Evolutionary conservation across 1,140 invertebrate genomes (phyloP).

Genomic region (Trichonephila clavipes): DNA sequence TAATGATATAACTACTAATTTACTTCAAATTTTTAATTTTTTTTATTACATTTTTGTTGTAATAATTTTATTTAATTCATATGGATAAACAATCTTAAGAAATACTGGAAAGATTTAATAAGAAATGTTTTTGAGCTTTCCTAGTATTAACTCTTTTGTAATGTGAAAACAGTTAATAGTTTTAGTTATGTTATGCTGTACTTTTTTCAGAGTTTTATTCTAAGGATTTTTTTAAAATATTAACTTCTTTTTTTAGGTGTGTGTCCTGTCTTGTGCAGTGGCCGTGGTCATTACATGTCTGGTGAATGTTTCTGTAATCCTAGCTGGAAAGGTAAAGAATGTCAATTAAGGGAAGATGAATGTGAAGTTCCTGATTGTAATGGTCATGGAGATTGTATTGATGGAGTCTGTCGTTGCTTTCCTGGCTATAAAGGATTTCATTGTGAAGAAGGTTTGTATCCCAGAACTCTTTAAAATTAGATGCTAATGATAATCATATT

Average conservation of each 20-base stretch:
- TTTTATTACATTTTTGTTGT: no score
- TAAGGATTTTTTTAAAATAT: background rate
- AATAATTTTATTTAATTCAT: no score
- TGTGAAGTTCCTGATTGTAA: constrained; percentile 96
- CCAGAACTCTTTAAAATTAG: background rate
- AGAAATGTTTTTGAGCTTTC: no score
- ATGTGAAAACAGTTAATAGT: background rate
- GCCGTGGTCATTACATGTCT: constrained; percentile 96
- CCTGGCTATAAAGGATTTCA: constrained; percentile 93
- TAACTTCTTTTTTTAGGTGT: constrained; percentile 84
- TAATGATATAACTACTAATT: no score
- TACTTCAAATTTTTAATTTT: no score
- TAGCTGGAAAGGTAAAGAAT: constrained; percentile 98
- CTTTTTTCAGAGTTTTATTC: no score
- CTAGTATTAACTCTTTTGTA: no score
- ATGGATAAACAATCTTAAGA: no score
- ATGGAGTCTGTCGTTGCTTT: constrained; percentile 93
- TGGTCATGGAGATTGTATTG: constrained; percentile 92
- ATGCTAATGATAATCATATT: no score
- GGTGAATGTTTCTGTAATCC: constrained; percentile 97
- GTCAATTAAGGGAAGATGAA: constrained; percentile 94
- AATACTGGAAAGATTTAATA: no score
- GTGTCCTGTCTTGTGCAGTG: constrained; percentile 98
- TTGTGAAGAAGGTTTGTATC: constrained; percentile 89
- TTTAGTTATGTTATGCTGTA: background rate